Evolutionary conservation across 2,113 vertebrate genomes (phyloP), one percentile per base, ranked within the genome.

Genomic region (Cyprinodon variegatus): DNA sequence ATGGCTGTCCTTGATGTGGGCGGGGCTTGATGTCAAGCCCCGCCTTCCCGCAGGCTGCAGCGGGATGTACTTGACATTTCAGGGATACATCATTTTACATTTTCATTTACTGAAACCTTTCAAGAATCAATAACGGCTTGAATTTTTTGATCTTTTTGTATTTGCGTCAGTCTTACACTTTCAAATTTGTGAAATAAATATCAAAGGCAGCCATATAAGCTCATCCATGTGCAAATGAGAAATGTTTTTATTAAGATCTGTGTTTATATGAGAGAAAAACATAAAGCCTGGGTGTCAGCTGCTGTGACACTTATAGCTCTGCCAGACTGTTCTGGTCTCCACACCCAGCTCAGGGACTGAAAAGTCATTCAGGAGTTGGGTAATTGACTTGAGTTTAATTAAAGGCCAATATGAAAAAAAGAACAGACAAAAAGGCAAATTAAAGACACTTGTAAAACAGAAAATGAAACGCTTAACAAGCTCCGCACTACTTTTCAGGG

Each of bases 351-450:
- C 20, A 68, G 70, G 85, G 77, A 88, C 80, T 80, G 86, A 84
- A 70, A 89, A 83, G 81, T 79, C 85, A 75, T 81, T 89, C 78
- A 85, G 86, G 78, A 87, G 79, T 90, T 82, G 79, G 92, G 87
- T 92, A 93, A 93, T 93, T 93, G 92, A 78, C 71, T 79, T 61
- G 69, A 84, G 77, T 90, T 92, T 93, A 93, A 94, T 94, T 93
- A 93, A 91, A 93, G 89, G 88, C 83, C 66, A 41, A 90, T 86
- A 85, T 85, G 61, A 72, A 65, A 40, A 40, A 66, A 72, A 61
- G 40, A 76, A 43, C 82, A 86, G 84, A 86, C 89, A 88, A 88
- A 91, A 90, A 91, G 81, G 77, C 72, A 89, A 92, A 93, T 90
- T 91, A 91, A 90, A 93, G 86, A 84, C 78, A 80, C 86, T 91